Percentiles rank a stretch among this genome's conserved stretches.
These are phyloP conservation scores for Beris morrisii DNA, from an alignment of 2,888 invertebrate genomes.

Conservation along the genomic window DNA sequence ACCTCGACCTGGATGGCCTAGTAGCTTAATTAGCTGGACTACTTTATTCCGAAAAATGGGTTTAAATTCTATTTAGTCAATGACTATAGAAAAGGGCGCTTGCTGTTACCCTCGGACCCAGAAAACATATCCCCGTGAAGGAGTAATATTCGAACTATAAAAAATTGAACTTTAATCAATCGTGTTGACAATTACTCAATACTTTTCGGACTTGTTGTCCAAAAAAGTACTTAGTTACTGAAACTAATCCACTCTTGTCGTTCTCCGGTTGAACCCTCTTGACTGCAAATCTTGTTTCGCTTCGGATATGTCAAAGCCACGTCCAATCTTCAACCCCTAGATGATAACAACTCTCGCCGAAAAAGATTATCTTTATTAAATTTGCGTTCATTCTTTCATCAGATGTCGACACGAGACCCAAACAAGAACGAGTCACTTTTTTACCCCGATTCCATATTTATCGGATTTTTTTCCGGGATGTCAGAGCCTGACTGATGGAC, in stretches of 20 bases:
- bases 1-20: too few species aligned
- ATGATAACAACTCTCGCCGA: conserved; percentile 17
- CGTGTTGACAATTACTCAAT: background rate
- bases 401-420: conserved; percentile 24
- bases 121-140: too few species aligned
- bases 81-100: too few species aligned
- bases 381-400: conserved; percentile 36
- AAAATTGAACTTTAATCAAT: too few species aligned
- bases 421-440: conserved; percentile 11
- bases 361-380: conserved; percentile 39
- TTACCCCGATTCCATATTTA: conserved; percentile 34
- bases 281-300: conserved; percentile 34
- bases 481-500: conserved; percentile 34
- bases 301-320: conserved; percentile 36
- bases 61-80: too few species aligned
- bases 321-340: conserved; percentile 30
- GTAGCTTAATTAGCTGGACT: too few species aligned
- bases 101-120: too few species aligned
- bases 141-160: too few species aligned
- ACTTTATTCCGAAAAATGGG: too few species aligned
- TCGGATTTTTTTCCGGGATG: conserved; percentile 26
- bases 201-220: background rate
- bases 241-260: conserved; percentile 4
- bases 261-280: conserved; percentile 1
- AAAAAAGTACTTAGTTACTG: background rate